Evolutionary conservation across 37 sponge, comb jelly and placozoan genomes (phyloP).

Genomic region (Beroe forskalii): DNA sequence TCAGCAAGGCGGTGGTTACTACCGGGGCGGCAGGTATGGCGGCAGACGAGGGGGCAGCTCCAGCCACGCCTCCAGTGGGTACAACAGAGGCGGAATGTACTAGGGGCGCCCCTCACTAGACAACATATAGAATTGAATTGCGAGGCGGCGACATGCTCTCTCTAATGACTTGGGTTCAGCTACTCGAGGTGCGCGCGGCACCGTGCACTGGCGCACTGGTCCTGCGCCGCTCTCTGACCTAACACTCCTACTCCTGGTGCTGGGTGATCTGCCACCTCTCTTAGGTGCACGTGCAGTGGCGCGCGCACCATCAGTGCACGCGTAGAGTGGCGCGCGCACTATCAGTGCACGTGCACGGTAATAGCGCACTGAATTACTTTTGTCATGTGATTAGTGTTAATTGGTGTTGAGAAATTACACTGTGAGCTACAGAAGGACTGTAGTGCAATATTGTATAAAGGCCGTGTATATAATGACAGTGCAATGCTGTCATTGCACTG

Average conservation of each 20-base stretch:
- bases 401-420: neutral
- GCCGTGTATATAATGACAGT: slow-evolving; percentile 41
- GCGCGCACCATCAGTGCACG: too few species aligned
- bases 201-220: too few species aligned
- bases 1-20: neutral
- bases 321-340: too few species aligned
- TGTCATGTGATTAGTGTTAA: slow-evolving; percentile 29
- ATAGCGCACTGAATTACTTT: too few species aligned
- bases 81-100: slow-evolving; percentile 25
- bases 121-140: slow-evolving; percentile 25
- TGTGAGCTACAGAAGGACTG: neutral
- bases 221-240: too few species aligned
- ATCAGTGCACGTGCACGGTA: too few species aligned
- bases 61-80: neutral
- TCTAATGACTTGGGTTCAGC: too few species aligned
- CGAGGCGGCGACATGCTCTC: neutral
- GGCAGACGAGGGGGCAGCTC: neutral
- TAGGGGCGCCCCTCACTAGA: neutral
- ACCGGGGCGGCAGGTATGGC: neutral
- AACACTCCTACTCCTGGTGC: too few species aligned
- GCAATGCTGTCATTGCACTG: too few species aligned
- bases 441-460: slow-evolving; percentile 42
- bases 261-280: too few species aligned
- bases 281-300: too few species aligned
- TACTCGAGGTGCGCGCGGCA: too few species aligned